Conservation (phyloP, 2,113 vertebrate genomes). For the Sitta europaea region DNA sequence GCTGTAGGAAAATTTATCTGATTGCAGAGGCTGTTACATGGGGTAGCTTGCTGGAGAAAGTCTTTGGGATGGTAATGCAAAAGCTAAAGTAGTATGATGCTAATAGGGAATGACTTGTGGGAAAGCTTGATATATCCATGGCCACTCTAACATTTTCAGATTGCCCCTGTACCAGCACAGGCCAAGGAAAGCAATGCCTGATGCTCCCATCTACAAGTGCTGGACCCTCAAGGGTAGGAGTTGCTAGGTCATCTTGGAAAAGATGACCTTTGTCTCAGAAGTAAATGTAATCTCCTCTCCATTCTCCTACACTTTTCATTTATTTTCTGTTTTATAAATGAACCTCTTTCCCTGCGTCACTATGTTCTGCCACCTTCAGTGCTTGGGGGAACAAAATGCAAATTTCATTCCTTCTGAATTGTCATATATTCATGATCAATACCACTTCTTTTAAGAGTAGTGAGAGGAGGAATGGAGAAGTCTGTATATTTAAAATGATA, state of each 20-base stretch:
- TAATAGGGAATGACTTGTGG: neutral
- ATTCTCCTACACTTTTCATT: neutral
- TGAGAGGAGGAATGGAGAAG: neutral
- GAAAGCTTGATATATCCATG: neutral
- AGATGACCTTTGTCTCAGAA: neutral
- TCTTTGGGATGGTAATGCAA: neutral
- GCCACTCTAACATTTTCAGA: neutral
- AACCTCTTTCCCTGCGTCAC: neutral
- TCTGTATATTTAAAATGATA: neutral
- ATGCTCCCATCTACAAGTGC: neutral
- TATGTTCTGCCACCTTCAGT: neutral
- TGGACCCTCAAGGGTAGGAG: neutral
- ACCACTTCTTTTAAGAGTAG: neutral
- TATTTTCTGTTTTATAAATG: neutral
- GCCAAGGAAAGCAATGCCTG: neutral
- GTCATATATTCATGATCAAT: neutral
- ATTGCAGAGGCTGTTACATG: neutral
- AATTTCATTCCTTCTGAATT: neutral
- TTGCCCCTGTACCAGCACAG: neutral
- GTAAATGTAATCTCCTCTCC: neutral
- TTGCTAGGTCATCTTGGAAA: neutral
- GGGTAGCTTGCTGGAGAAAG: neutral
- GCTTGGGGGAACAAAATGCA: neutral
- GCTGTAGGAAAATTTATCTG: neutral
- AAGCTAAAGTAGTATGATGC: neutral